Percentiles rank a stretch among this genome's conserved stretches.
phyloP scores from a whole-genome alignment of 2,113 vertebrate genomes.

The Hipposideros armiger region DNA sequence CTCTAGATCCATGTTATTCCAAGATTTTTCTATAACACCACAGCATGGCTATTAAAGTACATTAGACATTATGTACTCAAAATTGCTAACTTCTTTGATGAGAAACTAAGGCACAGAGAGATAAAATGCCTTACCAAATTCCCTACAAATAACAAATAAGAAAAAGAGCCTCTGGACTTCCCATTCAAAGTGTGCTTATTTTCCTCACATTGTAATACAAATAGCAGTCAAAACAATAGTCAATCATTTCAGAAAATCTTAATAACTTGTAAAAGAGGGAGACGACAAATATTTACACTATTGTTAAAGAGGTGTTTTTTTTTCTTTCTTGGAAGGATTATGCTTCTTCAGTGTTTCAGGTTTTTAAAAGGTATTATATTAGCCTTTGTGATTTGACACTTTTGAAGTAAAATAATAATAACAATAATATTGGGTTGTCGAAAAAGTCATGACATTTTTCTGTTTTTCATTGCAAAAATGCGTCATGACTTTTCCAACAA shows the following conservation, averaged over 20 bases:
- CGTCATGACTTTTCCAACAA: too few species aligned
- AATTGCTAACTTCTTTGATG: not conserved
- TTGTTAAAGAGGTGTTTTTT: constrained; percentile 50
- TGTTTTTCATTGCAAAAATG: too few species aligned
- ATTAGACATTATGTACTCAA: not conserved
- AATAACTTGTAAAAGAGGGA: constrained; percentile 62
- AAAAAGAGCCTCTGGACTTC: not conserved
- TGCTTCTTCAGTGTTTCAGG: not conserved
- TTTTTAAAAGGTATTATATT: constrained; percentile 50
- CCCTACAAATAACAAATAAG: not conserved
- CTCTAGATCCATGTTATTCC: not conserved
- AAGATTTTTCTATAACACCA: not conserved
- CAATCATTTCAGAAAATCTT: constrained; percentile 68
- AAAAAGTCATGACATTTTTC: too few species aligned
- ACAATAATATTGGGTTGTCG: not conserved
- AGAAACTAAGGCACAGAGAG: constrained; percentile 20
- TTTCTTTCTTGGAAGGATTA: constrained; percentile 55
- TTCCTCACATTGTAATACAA: constrained; percentile 26
- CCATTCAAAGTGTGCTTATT: not conserved
- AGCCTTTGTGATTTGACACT: constrained; percentile 53
- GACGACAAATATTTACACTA: constrained; percentile 65
- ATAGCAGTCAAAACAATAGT: constrained; percentile 73
- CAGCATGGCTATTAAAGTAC: not conserved
- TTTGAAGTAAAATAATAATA: constrained; percentile 58
- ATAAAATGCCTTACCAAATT: not conserved